These are phyloP conservation scores for Panagrolaimus sp. DNA, from an alignment of 1,140 invertebrate genomes.

Conservation along the genomic window DNA sequence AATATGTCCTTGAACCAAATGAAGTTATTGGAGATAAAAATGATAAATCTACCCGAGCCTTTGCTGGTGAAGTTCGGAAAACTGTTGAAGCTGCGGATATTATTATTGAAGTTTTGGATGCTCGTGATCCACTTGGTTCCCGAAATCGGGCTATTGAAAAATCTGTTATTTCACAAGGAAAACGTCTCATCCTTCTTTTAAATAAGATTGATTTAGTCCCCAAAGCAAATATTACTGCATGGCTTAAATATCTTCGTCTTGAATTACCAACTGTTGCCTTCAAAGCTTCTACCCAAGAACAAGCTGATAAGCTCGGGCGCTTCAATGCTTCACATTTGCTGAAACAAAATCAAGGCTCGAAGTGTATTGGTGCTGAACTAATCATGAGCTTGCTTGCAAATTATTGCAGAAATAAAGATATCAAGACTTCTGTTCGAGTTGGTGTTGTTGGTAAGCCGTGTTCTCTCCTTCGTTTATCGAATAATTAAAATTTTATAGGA, in stretches of 20 bases:
- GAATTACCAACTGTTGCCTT: slow-evolving; percentile 82
- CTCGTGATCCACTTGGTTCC: slow-evolving; percentile 80
- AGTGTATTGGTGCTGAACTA: slow-evolving; percentile 85
- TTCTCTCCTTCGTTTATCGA: too few relatives aligned
- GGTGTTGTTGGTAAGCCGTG: slow-evolving; percentile 82
- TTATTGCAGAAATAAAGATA: slow-evolving; percentile 83
- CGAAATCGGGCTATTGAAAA: slow-evolving; percentile 82
- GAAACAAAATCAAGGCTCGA: slow-evolving; percentile 65
- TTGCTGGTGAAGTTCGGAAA: slow-evolving; percentile 54
- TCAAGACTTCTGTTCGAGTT: slow-evolving; percentile 84
- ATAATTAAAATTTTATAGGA: slow-evolving; percentile 64
- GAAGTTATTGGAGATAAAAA: slow-evolving; percentile 7
- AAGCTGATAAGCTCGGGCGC: slow-evolving; percentile 66
- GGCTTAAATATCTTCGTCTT: slow-evolving; percentile 80
- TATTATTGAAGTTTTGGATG: slow-evolving; percentile 74
- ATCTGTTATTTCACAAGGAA: slow-evolving; percentile 62
- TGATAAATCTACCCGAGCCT: slow-evolving; percentile 22
- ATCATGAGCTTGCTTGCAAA: slow-evolving; percentile 85
- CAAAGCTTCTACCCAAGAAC: slow-evolving; percentile 90
- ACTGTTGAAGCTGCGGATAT: slow-evolving; percentile 56
- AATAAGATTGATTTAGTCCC: slow-evolving; percentile 97
- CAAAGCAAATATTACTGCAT: slow-evolving; percentile 77
- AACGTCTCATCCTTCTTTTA: slow-evolving; percentile 81
- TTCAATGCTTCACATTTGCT: slow-evolving; percentile 60
- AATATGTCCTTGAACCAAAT: neutral